Evolutionary conservation across 2,113 vertebrate genomes (phyloP).

Genomic region (Elephantulus edwardii): DNA sequence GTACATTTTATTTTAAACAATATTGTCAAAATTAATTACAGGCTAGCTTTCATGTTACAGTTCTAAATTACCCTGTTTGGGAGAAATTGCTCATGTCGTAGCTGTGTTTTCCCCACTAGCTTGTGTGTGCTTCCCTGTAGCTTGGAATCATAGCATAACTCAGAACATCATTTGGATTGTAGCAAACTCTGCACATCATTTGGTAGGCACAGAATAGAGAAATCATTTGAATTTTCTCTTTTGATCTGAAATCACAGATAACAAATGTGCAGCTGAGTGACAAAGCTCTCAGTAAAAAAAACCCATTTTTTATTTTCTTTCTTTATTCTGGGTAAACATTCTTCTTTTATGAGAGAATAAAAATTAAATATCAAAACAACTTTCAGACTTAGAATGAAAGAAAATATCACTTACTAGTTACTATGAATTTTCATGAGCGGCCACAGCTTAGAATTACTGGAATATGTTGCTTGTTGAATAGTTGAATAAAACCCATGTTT

Average conservation of each 20-base stretch:
- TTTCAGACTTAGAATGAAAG: not conserved
- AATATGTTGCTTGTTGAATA: not conserved
- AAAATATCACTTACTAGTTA: not conserved
- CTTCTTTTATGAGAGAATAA: not conserved
- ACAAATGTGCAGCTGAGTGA: not conserved
- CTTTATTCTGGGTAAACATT: slow-evolving; percentile 14
- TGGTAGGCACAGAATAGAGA: not conserved
- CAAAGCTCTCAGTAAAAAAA: not conserved
- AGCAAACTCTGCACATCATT: not conserved
- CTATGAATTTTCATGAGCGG: not conserved
- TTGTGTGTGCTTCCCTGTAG: not conserved
- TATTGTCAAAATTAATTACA: slow-evolving; percentile 4
- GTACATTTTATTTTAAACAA: slow-evolving; percentile 7
- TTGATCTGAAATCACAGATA: not conserved
- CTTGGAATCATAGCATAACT: not conserved
- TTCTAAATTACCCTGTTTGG: not conserved
- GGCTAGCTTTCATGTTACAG: not conserved
- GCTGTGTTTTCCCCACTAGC: not conserved
- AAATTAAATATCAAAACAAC: slow-evolving; percentile 11
- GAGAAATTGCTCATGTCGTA: not conserved
- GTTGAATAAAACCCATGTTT: slow-evolving; percentile 48
- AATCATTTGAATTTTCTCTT: slow-evolving; percentile 24
- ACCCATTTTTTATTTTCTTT: not conserved
- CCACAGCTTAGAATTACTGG: slow-evolving; percentile 20
- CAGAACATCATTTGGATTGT: not conserved